Evolutionary conservation across 2,113 vertebrate species (phyloP), one percentile per base, ranked within the genome.

Genomic region (Takifugu flavidus): DNA sequence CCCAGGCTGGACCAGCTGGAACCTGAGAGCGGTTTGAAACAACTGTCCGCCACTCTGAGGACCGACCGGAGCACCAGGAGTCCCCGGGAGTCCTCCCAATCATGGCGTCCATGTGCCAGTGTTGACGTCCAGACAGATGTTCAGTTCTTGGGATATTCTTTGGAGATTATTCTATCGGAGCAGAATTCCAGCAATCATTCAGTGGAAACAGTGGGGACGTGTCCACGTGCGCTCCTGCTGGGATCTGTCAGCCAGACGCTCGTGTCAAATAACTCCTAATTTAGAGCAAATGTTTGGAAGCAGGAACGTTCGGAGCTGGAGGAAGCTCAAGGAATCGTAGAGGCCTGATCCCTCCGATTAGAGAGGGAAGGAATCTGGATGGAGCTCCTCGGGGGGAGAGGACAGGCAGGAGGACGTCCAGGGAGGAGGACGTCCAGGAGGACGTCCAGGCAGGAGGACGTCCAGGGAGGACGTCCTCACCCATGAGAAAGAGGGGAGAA

Each of bases 41-140:
- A 20, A 20, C 29, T 44, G 11, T 11, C 13, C 7, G 43, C 43
- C 13, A 7, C 42, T 59, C 14, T 59, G 44, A 63, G 51, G 11
- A n/a, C 0, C 27, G 44, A 26, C 53, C 14, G 47, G 3, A 20
- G 31, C 28, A 44, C 25, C 56, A 42, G 7, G 34, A 26, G 8
- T 4, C n/a, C 27, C 31, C 44, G 12, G 27, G 20, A 10, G 25
- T 52, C 46, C 49, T 53, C 39, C 20, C 0, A 60, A 26, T 50
- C 44, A 44, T 25, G 1, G 1, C 25, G 64, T 62, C 25, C 43
- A 56, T 7, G 15, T n/a, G 39, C 61, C 6, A 25, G 34, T 20
- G 28, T 51, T 25, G 44, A 56, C 13, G 11, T 25, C 25, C 59
- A 56, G 13, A 45, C 14, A 45, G 53, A 62, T 42, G 62, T 52